These are phyloP conservation scores for Erannis defoliaria DNA, from an alignment of 2,888 invertebrate species.

Conservation along the genomic window DNA sequence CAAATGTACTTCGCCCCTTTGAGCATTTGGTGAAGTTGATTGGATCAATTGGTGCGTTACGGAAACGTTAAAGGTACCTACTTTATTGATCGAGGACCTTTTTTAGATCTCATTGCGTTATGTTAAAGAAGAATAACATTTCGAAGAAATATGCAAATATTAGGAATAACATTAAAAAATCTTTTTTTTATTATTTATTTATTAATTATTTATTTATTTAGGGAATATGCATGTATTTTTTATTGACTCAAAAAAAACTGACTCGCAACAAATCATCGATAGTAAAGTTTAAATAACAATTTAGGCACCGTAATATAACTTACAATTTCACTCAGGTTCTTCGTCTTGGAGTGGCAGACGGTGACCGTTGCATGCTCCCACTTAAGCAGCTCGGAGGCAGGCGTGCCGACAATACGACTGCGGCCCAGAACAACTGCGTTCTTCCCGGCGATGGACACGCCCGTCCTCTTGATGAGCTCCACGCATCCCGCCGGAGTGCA, in stretches of 20 bases:
- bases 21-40: slow-evolving; percentile 11
- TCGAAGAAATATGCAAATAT: too few species aligned
- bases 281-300: too few species aligned
- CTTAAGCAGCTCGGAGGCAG: slow-evolving; percentile 96
- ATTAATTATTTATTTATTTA: too few species aligned
- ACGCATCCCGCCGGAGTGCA: slow-evolving; percentile 99
- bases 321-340: slow-evolving; percentile 92
- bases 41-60: slow-evolving; percentile 9
- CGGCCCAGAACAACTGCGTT: slow-evolving; percentile 97
- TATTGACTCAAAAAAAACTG: too few species aligned
- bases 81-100: neutral
- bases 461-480: slow-evolving; percentile 94
- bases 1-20: neutral
- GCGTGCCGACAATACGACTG: slow-evolving; percentile 99
- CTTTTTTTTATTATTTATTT: too few species aligned
- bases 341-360: slow-evolving; percentile 98
- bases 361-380: slow-evolving; percentile 99
- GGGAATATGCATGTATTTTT: too few species aligned
- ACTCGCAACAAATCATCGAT: too few species aligned
- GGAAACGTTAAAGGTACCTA: neutral
- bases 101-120: neutral
- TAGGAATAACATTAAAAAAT: too few species aligned
- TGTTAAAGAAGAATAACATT: too few species aligned
- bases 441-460: slow-evolving; percentile 92
- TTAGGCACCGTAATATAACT: slow-evolving; percentile 47